These are phyloP conservation scores for Dicrurus megarhynchus DNA, from an alignment of 2,113 vertebrate genomes.

Conservation along the genomic window DNA sequence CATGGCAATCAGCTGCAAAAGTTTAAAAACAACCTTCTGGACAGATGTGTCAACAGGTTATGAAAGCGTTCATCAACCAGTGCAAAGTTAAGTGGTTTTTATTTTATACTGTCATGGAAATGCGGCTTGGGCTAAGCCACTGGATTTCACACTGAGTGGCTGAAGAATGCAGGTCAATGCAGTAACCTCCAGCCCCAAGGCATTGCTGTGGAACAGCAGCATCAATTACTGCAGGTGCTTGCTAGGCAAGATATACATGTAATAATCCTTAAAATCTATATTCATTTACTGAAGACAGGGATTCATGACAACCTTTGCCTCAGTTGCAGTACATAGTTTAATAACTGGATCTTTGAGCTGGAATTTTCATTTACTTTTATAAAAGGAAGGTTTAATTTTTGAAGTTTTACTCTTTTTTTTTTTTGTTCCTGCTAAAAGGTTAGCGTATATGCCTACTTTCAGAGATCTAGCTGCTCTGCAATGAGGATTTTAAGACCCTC, in stretches of 20 bases:
- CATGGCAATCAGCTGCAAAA: neutral
- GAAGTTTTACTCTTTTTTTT: neutral
- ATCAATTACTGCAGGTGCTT: neutral
- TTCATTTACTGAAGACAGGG: neutral
- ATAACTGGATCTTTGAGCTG: neutral
- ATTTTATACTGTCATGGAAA: neutral
- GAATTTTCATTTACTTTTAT: neutral
- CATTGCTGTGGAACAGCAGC: neutral
- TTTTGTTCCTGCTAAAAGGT: neutral
- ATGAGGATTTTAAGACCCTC: neutral
- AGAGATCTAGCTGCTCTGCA: neutral
- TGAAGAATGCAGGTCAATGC: neutral
- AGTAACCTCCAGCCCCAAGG: neutral
- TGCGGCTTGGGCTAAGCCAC: neutral
- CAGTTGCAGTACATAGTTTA: neutral
- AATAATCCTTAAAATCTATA: neutral
- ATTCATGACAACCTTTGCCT: neutral
- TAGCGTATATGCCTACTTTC: neutral
- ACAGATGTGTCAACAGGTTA: neutral
- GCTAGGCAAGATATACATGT: neutral
- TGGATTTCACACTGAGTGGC: neutral
- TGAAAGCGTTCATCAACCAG: neutral
- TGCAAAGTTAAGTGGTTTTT: neutral
- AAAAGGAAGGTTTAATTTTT: neutral
- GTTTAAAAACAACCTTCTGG: neutral